Base-by-base conservation (phyloP, 2,888 invertebrate species). In the Leucophenga montana region DNA sequence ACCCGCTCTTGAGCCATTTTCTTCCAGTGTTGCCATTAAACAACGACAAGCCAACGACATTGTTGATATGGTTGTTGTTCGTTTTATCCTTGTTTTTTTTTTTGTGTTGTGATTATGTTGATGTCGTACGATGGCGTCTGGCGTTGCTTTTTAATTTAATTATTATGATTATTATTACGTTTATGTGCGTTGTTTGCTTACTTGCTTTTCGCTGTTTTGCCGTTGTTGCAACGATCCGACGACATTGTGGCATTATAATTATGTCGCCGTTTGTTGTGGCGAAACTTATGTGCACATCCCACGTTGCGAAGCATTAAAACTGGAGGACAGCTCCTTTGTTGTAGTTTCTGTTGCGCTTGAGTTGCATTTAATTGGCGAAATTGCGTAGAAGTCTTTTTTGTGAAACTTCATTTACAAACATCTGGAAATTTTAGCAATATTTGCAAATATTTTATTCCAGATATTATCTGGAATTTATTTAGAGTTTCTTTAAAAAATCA, bases 81-180 rank as follows among this genome's bases (percentile, higher is more conserved):
- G 39, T 11, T 39, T 39, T 39, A 39, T 39, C 39, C 50, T 57
- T 57, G 20, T 57, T 57, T 20, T 20, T 1, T 50, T 50, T 8
- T 39, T 39, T 33, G 65, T 39, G 1, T 39, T 39, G 5, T 53
- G 22, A 39, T 11, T 39, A 11, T 39, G 8, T 18, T 53, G 22
- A 39, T 11, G 39, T 39, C 39, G 39, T 3, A 39, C 39, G 54
- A 44, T 44, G 62, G 27, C 39, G 48, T 64, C 62, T 59, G 59
- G 31, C 33, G 31, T 59, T 59, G 59, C 33, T 33, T 59, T 64
- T 64, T 64, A 64, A 64, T 46, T 64, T 64, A 46, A 64, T 64
- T 48, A 64, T 22, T 64, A 64, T 64, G 62, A 22, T 64, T 64
- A 64, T 64, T 64, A 48, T 33, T 31, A 57, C 33, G 59, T 59